These are phyloP conservation scores for Heliconius hermathena DNA, from an alignment of 1,140 invertebrate genomes.

Conservation along the genomic window DNA sequence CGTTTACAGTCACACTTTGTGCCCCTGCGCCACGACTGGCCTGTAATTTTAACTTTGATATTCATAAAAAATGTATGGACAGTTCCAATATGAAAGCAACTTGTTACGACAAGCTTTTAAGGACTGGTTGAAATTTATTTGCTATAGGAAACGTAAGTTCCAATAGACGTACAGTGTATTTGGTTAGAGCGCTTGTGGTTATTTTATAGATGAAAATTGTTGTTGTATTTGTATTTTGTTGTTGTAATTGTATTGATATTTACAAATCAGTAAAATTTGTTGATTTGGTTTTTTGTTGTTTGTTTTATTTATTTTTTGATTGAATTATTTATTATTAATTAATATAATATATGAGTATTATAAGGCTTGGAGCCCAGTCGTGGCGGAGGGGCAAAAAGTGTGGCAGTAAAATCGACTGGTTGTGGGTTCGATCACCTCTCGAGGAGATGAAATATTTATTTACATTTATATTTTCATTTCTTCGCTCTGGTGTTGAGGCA, in stretches of 20 bases:
- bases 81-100: neutral
- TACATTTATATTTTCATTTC: too few species aligned
- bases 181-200: neutral
- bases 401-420: too few species aligned
- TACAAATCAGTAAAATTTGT: neutral
- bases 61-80: slow-evolving; percentile 7
- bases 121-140: neutral
- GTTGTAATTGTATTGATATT: neutral
- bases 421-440: too few species aligned
- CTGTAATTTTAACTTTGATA: neutral
- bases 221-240: neutral
- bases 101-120: neutral
- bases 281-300: neutral
- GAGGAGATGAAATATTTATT: too few species aligned
- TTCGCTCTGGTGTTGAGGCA: too few species aligned
- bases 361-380: too few species aligned
- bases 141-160: neutral
- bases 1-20: too few species aligned
- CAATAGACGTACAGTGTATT: neutral
- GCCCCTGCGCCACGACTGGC: too few species aligned
- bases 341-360: too few species aligned
- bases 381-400: too few species aligned
- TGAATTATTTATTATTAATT: too few species aligned
- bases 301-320: too few species aligned
- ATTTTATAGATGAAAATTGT: neutral